Base-by-base conservation (phyloP, 1,140 invertebrate species). In the Drosophila sulfurigaster region DNA sequence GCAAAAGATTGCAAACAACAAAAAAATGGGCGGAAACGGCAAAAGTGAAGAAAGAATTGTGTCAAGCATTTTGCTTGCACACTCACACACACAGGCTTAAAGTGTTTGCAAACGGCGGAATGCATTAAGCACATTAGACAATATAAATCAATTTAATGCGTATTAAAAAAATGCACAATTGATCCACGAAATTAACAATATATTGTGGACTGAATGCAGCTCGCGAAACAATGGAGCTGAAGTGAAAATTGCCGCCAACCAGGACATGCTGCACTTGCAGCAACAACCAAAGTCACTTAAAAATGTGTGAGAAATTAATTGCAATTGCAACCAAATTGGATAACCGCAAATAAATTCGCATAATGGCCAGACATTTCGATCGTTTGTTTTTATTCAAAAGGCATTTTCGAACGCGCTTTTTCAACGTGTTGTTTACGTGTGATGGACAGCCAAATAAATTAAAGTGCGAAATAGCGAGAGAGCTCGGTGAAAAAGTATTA, bases 231-330 rank as follows among this genome's bases (percentile, higher is more conserved):
- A 30, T 30, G 48, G 8, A 25, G 48, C 48, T 28, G 8, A 49
- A 49, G 15, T 15, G 13, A 15, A 46, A 46, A 48, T 10, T 48
- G 20, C 7, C 58, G 13, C 41, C 43, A 46, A 11, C 25, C 7
- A 30, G 41, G 15, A 32, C 45, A 15, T 54, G 20, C 8, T 3
- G 58, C 41, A 46, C 13, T 15, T 43, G 58, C 16, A n/a, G 45
- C 63, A 69, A 63, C 64, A 65, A 63, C 41, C 71, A 70, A 83
- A 78, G 59, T 71, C 78, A 70, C 78, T 86, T 86, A 66, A 73
- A 86, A 76, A 76, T 81, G 82, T 77, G 82, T 67, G 79, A 82
- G 79, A 82, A 87, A 82, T 86, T 82, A 88, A 86, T 86, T 86
- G 82, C 82, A 76, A 81, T 82, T 86, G 60, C 62, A 60, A 77